Evolutionary conservation across 1,140 invertebrate species (phyloP).

Genomic region (Stegodyphus dumicola): DNA sequence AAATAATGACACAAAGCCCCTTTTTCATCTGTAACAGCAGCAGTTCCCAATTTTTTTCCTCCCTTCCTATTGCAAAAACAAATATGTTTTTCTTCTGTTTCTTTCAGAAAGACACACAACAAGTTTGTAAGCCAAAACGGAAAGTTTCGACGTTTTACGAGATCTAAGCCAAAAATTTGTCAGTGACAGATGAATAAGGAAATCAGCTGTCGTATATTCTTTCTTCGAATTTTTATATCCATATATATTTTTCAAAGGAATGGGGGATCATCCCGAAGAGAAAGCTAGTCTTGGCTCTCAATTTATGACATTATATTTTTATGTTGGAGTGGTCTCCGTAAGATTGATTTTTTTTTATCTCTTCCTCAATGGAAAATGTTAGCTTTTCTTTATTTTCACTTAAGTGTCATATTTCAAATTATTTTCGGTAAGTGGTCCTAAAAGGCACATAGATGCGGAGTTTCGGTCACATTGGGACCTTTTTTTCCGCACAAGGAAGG

Average conservation of each 20-base stretch:
- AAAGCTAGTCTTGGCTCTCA: slow-evolving; percentile 29
- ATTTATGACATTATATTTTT: slow-evolving; percentile 46
- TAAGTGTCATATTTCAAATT: slow-evolving; percentile 40
- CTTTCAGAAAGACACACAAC: not conserved
- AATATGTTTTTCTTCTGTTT: slow-evolving; percentile 13
- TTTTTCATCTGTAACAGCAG: not conserved
- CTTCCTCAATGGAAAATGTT: slow-evolving; percentile 13
- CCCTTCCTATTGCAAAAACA: not conserved
- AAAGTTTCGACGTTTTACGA: slow-evolving; percentile 55
- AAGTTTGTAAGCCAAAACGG: slow-evolving; percentile 31
- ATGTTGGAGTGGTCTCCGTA: not conserved
- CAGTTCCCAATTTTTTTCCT: slow-evolving; percentile 4
- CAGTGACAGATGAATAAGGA: slow-evolving; percentile 58
- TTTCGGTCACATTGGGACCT: no score
- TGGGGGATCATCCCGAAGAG: slow-evolving; percentile 21
- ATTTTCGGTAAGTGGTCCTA: slow-evolving; percentile 7
- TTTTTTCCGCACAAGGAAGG: no score
- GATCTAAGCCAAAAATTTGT: slow-evolving; percentile 56
- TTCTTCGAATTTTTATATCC: slow-evolving; percentile 50
- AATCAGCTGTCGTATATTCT: slow-evolving; percentile 53
- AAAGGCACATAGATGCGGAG: not conserved
- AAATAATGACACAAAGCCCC: slow-evolving; percentile 17
- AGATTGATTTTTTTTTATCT: not conserved
- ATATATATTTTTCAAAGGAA: slow-evolving; percentile 47
- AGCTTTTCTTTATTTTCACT: slow-evolving; percentile 17